These are phyloP conservation scores for Cantharis nigra DNA, from an alignment of 2,888 invertebrate species.

Conservation along the genomic window DNA sequence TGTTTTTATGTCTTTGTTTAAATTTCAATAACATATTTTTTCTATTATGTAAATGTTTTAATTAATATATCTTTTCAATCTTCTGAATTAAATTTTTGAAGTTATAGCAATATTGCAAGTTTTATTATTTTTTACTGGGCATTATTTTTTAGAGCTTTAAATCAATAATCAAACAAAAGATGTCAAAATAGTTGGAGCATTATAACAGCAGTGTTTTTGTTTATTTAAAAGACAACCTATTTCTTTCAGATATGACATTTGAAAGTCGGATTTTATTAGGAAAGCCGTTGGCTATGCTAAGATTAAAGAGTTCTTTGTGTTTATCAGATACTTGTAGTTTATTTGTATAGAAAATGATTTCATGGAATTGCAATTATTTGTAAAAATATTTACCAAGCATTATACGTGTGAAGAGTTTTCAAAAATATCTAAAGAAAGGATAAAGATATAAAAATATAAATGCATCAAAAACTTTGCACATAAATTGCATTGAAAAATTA, in stretches of 20 bases:
- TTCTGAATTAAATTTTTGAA: neutral
- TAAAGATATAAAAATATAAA: neutral
- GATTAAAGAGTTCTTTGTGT: neutral
- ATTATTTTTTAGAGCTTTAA: neutral
- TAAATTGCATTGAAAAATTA: neutral
- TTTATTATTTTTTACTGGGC: neutral
- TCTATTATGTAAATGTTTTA: neutral
- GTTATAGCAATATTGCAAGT: neutral
- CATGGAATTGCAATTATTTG: neutral
- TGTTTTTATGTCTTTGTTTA: constrained; percentile 29
- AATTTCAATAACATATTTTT: constrained; percentile 22
- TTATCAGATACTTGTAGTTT: neutral
- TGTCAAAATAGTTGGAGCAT: neutral
- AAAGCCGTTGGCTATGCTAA: neutral
- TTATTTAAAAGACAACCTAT: neutral
- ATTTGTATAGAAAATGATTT: neutral
- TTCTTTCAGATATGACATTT: neutral
- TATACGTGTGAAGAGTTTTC: neutral
- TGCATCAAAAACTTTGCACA: neutral
- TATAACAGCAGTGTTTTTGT: neutral
- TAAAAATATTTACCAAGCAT: neutral
- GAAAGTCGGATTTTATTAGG: constrained; percentile 1
- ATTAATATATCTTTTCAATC: neutral
- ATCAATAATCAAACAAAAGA: neutral
- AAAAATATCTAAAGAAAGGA: neutral